Evolutionary conservation across 2,888 invertebrate species (phyloP).

Genomic region (Xestia c-nigrum): DNA sequence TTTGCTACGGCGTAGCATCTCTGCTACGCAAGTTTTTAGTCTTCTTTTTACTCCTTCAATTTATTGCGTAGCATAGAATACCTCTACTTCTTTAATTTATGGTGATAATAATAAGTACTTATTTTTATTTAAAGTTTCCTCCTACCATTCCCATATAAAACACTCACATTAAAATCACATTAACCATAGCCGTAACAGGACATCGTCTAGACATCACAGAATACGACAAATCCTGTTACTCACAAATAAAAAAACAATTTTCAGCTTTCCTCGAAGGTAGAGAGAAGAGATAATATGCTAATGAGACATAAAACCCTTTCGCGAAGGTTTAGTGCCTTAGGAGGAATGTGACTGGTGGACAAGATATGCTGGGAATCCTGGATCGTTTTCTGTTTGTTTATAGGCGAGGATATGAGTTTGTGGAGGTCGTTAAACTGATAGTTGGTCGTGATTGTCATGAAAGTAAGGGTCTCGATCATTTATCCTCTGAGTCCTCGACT

Average conservation of each 20-base stretch:
- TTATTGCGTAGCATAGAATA: no score
- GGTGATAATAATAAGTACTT: no score
- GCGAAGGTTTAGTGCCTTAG: conserved; percentile 28
- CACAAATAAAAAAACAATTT: conserved; percentile 58
- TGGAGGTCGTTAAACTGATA: conserved; percentile 10
- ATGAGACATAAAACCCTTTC: conserved; percentile 56
- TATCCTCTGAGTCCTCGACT: no score
- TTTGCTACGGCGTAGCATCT: not conserved
- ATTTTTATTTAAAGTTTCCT: not conserved
- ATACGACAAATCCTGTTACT: conserved; percentile 39
- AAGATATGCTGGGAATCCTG: conserved; percentile 16
- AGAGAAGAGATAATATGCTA: conserved; percentile 57
- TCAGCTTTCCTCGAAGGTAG: conserved; percentile 14
- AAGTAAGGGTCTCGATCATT: not conserved
- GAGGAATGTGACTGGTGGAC: conserved; percentile 34
- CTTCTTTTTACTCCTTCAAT: no score
- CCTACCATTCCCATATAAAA: not conserved
- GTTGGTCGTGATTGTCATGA: conserved; percentile 7
- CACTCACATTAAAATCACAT: not conserved
- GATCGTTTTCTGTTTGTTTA: conserved; percentile 34
- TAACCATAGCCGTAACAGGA: not conserved
- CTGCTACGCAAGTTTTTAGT: no score
- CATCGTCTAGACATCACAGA: conserved; percentile 9
- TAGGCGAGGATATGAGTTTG: conserved; percentile 1
- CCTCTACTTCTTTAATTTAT: no score